Conservation (phyloP, 2,888 invertebrate species). For the Philhelius pedissequus region DNA sequence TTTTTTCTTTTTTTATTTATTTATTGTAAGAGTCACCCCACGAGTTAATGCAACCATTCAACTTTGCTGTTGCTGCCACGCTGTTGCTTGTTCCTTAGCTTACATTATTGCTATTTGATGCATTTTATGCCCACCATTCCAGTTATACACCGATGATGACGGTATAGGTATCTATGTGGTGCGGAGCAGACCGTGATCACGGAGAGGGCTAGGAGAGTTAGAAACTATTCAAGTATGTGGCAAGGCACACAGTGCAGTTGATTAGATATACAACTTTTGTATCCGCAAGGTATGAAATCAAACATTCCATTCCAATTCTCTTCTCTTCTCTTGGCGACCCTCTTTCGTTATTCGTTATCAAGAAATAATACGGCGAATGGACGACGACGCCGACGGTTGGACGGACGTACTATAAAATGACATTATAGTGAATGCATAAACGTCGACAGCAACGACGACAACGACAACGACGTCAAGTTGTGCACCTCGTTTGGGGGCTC, state of each 20-base stretch:
- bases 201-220: background rate
- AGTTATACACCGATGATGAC: conserved; percentile 39
- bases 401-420: conserved; percentile 13
- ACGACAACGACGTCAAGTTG: conserved; percentile 55
- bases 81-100: conserved; percentile 49
- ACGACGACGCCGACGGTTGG: background rate
- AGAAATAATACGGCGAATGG: background rate
- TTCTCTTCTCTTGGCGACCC: conserved; percentile 12
- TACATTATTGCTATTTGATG: conserved; percentile 63
- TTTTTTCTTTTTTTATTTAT: no score
- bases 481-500: conserved; percentile 67
- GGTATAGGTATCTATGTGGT: conserved; percentile 44
- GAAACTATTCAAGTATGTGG: conserved; percentile 66
- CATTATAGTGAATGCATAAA: conserved; percentile 53
- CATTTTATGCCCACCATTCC: conserved; percentile 63
- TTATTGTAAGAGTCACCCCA: conserved; percentile 48
- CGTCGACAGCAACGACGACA: conserved; percentile 47
- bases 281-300: conserved; percentile 68
- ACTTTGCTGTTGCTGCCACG: conserved; percentile 46
- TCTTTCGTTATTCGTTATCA: background rate
- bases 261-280: conserved; percentile 67
- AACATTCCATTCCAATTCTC: conserved; percentile 61
- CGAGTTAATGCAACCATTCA: conserved; percentile 66
- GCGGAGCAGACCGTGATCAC: background rate
- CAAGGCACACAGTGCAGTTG: conserved; percentile 65